Evolutionary conservation across 2,888 invertebrate species (phyloP).

Genomic region (Osmoderma eremita): DNA sequence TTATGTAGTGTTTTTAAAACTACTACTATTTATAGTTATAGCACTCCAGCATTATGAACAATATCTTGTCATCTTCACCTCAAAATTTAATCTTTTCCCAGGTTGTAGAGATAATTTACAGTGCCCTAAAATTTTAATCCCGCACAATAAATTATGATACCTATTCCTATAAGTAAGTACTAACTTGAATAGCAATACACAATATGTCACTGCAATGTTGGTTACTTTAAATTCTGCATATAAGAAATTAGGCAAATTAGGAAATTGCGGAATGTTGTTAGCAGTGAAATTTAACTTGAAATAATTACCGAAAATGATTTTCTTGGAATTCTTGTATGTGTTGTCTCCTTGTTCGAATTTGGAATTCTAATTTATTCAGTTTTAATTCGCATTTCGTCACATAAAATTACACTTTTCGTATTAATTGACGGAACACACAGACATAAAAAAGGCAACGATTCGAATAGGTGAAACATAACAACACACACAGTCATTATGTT

Average conservation of each 20-base stretch:
- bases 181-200: too few species aligned
- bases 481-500: too few species aligned
- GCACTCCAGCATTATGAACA: conserved; percentile 20
- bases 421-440: conserved; percentile 17
- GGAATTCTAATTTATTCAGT: background rate
- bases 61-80: conserved; percentile 27
- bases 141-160: conserved; percentile 20
- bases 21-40: conserved; percentile 1
- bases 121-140: conserved; percentile 21
- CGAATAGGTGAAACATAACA: conserved; percentile 12
- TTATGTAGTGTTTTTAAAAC: background rate
- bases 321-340: too few species aligned
- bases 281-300: too few species aligned
- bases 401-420: conserved; percentile 16
- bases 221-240: background rate
- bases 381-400: conserved; percentile 7
- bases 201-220: too few species aligned
- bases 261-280: too few species aligned
- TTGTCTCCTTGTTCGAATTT: too few species aligned
- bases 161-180: conserved; percentile 2
- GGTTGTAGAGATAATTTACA: conserved; percentile 26
- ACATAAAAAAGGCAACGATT: background rate
- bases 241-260: background rate
- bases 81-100: conserved; percentile 10
- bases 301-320: too few species aligned